Conservation (phyloP, 2,113 vertebrate genomes). For the Thinocorus orbignyianus region DNA sequence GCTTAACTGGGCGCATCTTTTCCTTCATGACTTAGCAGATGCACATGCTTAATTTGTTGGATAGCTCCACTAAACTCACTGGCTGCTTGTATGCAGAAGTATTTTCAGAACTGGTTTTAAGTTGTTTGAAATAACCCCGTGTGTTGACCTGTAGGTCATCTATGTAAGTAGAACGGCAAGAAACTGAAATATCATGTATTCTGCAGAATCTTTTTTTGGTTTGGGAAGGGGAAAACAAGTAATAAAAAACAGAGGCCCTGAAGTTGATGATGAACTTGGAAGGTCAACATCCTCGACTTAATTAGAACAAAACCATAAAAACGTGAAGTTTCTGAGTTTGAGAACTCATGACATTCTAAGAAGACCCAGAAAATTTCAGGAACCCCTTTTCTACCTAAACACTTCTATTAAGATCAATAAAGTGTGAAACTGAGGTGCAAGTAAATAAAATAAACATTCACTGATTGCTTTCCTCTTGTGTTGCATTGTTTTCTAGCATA, state of each 20-base stretch:
- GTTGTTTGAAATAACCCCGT: not conserved
- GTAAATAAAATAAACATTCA: not conserved
- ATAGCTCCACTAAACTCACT: not conserved
- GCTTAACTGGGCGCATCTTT: not conserved
- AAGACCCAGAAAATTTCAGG: not conserved
- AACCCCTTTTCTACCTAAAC: not conserved
- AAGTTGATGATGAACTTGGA: not conserved
- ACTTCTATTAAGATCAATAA: not conserved
- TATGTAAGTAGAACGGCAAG: not conserved
- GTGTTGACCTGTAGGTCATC: not conserved
- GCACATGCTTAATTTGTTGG: not conserved
- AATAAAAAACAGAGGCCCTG: not conserved
- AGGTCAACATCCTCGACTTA: not conserved
- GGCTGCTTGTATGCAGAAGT: not conserved
- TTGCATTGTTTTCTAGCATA: not conserved
- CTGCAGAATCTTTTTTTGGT: not conserved
- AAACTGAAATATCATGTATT: not conserved
- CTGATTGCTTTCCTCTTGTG: not conserved
- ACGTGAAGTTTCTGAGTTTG: not conserved
- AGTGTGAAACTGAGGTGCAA: not conserved
- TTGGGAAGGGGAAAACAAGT: not conserved
- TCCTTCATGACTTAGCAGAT: not conserved
- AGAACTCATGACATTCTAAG: not conserved
- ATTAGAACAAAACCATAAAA: not conserved
- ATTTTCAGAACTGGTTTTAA: not conserved